Conservation (phyloP, 2,888 invertebrate species). For the Tetragonisca angustula region DNA sequence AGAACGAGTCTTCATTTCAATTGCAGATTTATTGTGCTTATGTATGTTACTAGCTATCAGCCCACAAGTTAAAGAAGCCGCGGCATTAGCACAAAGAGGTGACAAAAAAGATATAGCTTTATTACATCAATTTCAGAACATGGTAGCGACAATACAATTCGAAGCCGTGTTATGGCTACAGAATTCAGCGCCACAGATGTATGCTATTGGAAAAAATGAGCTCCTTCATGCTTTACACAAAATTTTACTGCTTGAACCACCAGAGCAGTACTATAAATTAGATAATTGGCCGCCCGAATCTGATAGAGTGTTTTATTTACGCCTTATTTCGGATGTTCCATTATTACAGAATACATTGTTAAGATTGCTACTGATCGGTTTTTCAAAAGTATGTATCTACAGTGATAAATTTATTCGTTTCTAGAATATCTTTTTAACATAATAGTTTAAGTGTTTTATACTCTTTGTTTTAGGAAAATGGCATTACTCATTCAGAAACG, state of each 20-base stretch:
- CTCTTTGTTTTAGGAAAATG: conserved; percentile 88
- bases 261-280: conserved; percentile 92
- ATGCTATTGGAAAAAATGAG: conserved; percentile 89
- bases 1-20: conserved; percentile 93
- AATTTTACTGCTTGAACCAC: conserved; percentile 90
- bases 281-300: conserved; percentile 97
- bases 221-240: conserved; percentile 92
- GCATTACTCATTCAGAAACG: conserved; percentile 92
- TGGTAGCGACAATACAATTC: conserved; percentile 88
- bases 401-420: conserved; percentile 20
- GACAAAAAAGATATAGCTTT: conserved; percentile 84
- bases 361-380: conserved; percentile 92
- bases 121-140: conserved; percentile 84
- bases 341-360: conserved; percentile 93
- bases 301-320: conserved; percentile 91
- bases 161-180: conserved; percentile 96
- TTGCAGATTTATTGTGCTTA: conserved; percentile 94
- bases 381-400: conserved; percentile 85
- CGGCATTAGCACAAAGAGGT: conserved; percentile 85
- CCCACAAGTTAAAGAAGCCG: conserved; percentile 90
- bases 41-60: conserved; percentile 92
- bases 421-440: no score
- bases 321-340: conserved; percentile 95
- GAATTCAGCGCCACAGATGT: conserved; percentile 90
- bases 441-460: neutral